phyloP scores from a whole-genome alignment of 1,140 invertebrate species.

The Aphis craccivora region DNA sequence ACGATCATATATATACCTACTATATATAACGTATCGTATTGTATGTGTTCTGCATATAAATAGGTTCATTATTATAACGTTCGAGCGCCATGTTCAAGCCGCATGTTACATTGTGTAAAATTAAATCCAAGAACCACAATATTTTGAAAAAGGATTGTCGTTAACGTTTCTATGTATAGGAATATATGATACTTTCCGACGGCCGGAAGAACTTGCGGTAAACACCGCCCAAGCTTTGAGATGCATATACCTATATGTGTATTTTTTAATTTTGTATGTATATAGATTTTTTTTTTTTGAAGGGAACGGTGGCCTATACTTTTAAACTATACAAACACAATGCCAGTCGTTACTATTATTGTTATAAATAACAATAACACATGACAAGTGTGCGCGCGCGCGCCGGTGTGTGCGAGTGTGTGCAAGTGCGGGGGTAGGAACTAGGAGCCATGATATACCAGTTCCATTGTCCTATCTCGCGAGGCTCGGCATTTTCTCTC shows the following conservation, averaged over 20 bases:
- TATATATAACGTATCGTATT: not conserved
- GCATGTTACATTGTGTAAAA: not conserved
- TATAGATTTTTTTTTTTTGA: not conserved
- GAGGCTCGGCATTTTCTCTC: constrained; percentile 29
- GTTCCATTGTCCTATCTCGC: constrained; percentile 52
- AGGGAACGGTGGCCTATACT: constrained; percentile 45
- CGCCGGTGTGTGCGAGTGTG: not conserved
- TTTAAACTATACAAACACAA: constrained; percentile 50
- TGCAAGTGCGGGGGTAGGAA: constrained; percentile 45
- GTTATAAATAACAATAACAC: constrained; percentile 57
- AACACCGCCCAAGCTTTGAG: constrained; percentile 41
- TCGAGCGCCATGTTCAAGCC: not conserved
- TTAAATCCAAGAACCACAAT: not conserved
- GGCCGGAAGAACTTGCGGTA: constrained; percentile 55
- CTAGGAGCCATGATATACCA: constrained; percentile 53
- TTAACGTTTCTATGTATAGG: not conserved
- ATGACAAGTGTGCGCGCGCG: constrained; percentile 33
- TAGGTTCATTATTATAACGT: constrained; percentile 7
- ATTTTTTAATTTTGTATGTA: not conserved
- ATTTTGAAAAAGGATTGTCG: constrained; percentile 11
- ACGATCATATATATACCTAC: not conserved
- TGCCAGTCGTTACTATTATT: constrained; percentile 56
- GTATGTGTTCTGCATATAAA: constrained; percentile 30
- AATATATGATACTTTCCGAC: not conserved
- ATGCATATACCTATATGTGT: not conserved